Evolutionary conservation across 2,888 invertebrate genomes (phyloP), one percentile per base, ranked within the genome.

Genomic region (Toxonevra muliebris): DNA sequence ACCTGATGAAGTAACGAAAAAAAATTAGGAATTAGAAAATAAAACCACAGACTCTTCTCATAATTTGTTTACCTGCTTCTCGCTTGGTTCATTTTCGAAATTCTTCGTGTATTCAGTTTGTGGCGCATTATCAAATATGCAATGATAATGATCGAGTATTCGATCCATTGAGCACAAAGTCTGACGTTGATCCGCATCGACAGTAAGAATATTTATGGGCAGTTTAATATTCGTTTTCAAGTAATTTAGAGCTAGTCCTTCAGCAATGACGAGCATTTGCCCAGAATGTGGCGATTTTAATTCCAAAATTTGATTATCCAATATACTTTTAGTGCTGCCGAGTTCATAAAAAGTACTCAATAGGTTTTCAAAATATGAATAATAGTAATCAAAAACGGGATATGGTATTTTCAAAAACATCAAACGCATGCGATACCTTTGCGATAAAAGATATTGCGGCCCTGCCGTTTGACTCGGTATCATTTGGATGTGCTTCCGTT

Each of bases 231-330:
- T 69, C 0, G 81, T 57, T 1, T 43, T 11, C 54, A 80, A 68
- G 15, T 70, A 85, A 80, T 69, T 86, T 71, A 73, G 85, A 72
- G 60, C 87, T 77, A 76, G 83, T 79, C 77, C 81, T 70, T 90
- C 89, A 9, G 86, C 83, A 30, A 89, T 79, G 5, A 86, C 80
- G 13, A 87, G 83, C 1, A 87, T 80, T 17, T 86, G 85, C 0
- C 89, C 89, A 3, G 87, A 86, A 59, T 86, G 85, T 0, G 86
- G 81, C 0, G 86, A 84, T 8, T 79, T 75, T 3, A 87, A 75
- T 66, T 86, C 84, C 15, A 86, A 72, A 20, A 66, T 13, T 11
- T 59, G 55, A 9, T 65, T 58, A 1, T 17, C 13, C 13, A 40
- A 0, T 9, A 3, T 9, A 2, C 30, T 30, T 0, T 12, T 70